These are phyloP conservation scores for Oncorhynchus nerka DNA, from an alignment of 2,113 vertebrate genomes.

Conservation along the genomic window DNA sequence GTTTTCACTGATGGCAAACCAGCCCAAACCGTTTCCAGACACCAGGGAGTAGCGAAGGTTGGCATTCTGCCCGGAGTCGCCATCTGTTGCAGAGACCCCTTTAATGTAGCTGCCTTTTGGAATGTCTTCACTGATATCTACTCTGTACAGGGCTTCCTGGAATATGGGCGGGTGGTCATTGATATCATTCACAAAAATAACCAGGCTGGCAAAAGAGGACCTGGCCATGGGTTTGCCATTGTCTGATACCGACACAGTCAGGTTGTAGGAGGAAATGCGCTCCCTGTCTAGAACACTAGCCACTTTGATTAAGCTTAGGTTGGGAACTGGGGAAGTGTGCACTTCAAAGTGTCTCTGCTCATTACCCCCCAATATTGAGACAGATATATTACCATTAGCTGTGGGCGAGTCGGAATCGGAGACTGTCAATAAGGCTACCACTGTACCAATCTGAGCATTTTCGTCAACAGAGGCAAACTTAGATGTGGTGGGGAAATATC, in stretches of 20 bases:
- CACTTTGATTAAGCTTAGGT: constrained; percentile 95
- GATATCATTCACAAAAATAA: constrained; percentile 97
- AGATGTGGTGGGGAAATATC: constrained; percentile 90
- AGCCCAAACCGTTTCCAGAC: constrained; percentile 91
- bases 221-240: constrained; percentile 80
- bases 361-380: constrained; percentile 92
- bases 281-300: constrained; percentile 92
- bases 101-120: constrained; percentile 92
- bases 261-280: constrained; percentile 94
- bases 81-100: constrained; percentile 92
- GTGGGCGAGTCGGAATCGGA: constrained; percentile 89
- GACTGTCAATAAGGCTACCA: constrained; percentile 92
- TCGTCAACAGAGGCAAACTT: constrained; percentile 95
- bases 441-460: constrained; percentile 91
- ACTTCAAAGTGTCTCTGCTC: constrained; percentile 97
- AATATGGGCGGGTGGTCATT: constrained; percentile 96
- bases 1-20: constrained; percentile 94
- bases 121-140: constrained; percentile 90
- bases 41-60: constrained; percentile 94
- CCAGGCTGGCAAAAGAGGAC: constrained; percentile 91
- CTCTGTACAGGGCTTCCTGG: constrained; percentile 83
- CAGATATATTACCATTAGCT: constrained; percentile 94
- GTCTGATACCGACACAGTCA: constrained; percentile 93
- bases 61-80: constrained; percentile 94
- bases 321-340: constrained; percentile 93